Base-by-base conservation (phyloP, 2,888 invertebrate genomes). In the Mesoligia furuncula region DNA sequence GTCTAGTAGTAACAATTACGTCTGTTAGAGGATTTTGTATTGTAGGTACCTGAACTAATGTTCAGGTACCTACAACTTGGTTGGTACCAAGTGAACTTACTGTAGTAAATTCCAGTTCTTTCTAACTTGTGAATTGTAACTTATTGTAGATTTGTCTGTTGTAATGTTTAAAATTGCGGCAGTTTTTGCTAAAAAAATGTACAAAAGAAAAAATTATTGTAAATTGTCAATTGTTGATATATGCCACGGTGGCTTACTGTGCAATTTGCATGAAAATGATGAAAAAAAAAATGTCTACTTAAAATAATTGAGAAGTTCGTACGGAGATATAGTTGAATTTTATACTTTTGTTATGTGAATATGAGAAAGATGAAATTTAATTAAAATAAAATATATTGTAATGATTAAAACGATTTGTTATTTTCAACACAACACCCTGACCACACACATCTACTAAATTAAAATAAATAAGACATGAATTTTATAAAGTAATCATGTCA, bases 1-100 rank as follows among this genome's bases (percentile, higher is more conserved):
- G 80, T 87, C 67, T 86, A 86, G 81, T 90, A 87, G 90, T 79
- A 82, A 86, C 80, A 88, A 87, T 84, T 83, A 57, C 62, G 80
- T 87, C 84, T 83, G 74, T 72, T 75, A 74, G 64, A 77, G 64
- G 76, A 71, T 75, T 78, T 80, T 73, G 61, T 64, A 81, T 80
- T 84, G 81, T 87, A 36, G 6, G 6, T 36, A 86, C 36, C 71
- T 68, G 31, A 72, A 83, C 81, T n/a, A n/a, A n/a, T n/a, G n/a
- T n/a, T n/a, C n/a, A n/a, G n/a, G n/a, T n/a, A n/a, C n/a, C n/a
- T n/a, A n/a, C n/a, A n/a, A n/a, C n/a, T n/a, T n/a, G n/a, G n/a
- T n/a, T n/a, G n/a, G n/a, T n/a, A 31, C 75, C 77, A 74, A 81
- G 81, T 84, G 76, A 79, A 80, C 76, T 54, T 76, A 79, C 77